A percentile compares a stretch with the other conserved stretches of the same genome.
phyloP scores from a whole-genome alignment of 2,113 vertebrate species.

The Guaruba guarouba region DNA sequence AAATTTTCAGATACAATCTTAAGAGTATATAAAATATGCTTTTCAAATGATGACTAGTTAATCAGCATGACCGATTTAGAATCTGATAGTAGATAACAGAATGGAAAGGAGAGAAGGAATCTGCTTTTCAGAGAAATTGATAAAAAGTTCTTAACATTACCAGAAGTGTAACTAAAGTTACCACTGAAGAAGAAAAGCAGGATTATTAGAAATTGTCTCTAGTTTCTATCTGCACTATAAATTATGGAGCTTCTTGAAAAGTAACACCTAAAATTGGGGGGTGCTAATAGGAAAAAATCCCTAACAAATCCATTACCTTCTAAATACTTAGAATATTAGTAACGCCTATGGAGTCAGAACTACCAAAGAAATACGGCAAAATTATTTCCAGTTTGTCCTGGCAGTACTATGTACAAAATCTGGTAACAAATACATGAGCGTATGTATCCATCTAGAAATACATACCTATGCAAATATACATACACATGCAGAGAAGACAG shows the following conservation, averaged over 20 bases:
- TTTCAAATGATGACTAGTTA: neutral
- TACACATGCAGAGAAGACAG: neutral
- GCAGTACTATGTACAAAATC: neutral
- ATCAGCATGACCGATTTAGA: neutral
- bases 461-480: neutral
- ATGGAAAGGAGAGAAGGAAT: neutral
- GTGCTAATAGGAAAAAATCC: neutral
- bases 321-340: neutral
- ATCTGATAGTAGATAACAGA: neutral
- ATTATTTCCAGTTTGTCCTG: neutral
- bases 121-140: neutral
- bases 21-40: neutral
- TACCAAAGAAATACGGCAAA: neutral
- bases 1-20: neutral
- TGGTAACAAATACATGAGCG: neutral
- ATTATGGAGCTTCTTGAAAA: neutral
- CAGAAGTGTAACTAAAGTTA: neutral
- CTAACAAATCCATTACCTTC: neutral
- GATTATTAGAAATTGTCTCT: neutral
- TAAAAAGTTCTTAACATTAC: neutral
- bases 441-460: neutral
- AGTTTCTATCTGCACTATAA: neutral
- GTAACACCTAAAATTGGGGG: neutral
- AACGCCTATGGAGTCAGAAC: neutral
- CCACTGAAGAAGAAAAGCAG: neutral